These are phyloP conservation scores for Amia ocellicauda DNA, from an alignment of 2,113 vertebrate genomes.

Conservation along the genomic window DNA sequence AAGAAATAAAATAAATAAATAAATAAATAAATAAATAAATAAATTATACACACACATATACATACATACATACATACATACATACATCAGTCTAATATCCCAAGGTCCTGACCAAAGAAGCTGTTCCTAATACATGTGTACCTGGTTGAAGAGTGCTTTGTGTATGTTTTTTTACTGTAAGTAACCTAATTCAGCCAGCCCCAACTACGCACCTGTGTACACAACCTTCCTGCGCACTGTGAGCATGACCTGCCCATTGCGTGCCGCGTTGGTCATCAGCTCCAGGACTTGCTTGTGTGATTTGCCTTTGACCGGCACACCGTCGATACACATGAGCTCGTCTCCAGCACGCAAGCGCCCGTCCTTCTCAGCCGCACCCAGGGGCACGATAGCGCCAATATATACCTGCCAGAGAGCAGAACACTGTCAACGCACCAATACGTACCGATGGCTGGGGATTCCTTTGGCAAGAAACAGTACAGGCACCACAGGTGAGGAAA, in stretches of 20 bases:
- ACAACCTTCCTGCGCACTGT: constrained; percentile 85
- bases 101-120: no score
- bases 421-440: not conserved
- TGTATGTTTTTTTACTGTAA: no score
- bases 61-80: no score
- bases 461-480: not conserved
- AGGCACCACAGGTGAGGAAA: no score
- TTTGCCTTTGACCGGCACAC: constrained; percentile 86
- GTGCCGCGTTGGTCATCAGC: constrained; percentile 92
- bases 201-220: constrained; percentile 76
- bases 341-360: constrained; percentile 90
- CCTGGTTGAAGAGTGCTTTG: no score
- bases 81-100: no score
- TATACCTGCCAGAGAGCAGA: constrained; percentile 78
- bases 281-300: constrained; percentile 96
- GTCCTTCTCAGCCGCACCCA: constrained; percentile 91
- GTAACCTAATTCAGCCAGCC: no score
- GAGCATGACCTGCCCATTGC: constrained; percentile 91
- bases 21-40: no score
- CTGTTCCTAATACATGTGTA: no score
- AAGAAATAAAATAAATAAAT: no score
- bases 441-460: no score
- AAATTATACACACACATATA: no score
- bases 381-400: constrained; percentile 91
- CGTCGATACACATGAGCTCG: constrained; percentile 93